phyloP scores from a whole-genome alignment of 2,113 vertebrate genomes.

The Burhinus bistriatus region DNA sequence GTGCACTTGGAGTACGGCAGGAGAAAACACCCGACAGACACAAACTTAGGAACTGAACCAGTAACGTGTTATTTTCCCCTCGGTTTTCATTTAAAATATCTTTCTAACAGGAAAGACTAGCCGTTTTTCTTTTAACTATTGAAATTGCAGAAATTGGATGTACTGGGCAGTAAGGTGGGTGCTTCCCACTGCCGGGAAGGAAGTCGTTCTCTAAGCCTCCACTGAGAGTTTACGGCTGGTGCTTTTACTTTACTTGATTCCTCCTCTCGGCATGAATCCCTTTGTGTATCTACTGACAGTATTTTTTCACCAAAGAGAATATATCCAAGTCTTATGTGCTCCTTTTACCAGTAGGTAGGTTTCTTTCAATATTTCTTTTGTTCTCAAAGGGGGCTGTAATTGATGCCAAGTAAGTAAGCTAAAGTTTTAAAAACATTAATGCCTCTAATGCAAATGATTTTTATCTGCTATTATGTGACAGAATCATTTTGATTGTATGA shows the following conservation, averaged over 20 bases:
- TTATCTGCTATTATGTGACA: background rate
- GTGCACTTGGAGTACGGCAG: fast-evolving
- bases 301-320: background rate
- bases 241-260: background rate
- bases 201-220: background rate
- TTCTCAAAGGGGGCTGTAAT: background rate
- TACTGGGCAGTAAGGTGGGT: background rate
- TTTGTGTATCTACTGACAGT: background rate
- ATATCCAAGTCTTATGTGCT: background rate
- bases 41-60: background rate
- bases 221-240: background rate
- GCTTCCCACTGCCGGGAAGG: background rate
- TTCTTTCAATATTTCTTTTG: background rate
- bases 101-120: background rate
- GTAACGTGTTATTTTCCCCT: background rate
- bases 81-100: background rate
- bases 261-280: background rate
- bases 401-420: background rate
- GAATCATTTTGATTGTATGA: background rate
- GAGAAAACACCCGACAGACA: background rate
- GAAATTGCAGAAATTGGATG: background rate
- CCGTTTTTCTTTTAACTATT: background rate
- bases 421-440: background rate
- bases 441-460: background rate
- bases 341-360: background rate